Evolutionary conservation across 2,888 invertebrate species (phyloP).

Genomic region (Synanthedon myopaeformis): DNA sequence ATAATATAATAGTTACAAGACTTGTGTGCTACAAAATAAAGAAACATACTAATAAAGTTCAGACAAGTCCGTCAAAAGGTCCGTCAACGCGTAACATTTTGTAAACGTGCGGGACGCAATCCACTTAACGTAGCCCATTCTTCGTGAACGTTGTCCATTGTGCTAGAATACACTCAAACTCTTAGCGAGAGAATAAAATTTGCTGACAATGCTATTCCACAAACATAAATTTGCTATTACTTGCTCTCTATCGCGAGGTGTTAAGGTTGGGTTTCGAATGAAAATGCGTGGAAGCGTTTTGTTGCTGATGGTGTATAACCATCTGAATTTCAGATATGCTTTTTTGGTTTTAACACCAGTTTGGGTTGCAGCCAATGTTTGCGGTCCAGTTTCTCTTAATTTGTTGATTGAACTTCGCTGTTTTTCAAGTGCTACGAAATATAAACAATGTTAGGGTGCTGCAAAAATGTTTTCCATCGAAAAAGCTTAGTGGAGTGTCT

Average conservation of each 20-base stretch:
- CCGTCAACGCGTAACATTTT: background rate
- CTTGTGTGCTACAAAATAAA: too few relatives aligned
- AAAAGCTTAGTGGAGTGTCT: too few relatives aligned
- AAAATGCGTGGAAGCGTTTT: too few relatives aligned
- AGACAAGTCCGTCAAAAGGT: background rate
- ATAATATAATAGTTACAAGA: too few relatives aligned
- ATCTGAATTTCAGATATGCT: conserved; percentile 49
- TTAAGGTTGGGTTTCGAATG: background rate
- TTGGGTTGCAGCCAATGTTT: conserved; percentile 40
- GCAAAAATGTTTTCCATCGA: background rate
- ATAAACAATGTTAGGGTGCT: conserved; percentile 2
- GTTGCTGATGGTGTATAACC: background rate
- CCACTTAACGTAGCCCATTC: background rate
- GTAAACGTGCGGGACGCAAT: background rate
- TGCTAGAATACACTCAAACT: background rate
- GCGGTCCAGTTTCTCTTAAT: conserved; percentile 45
- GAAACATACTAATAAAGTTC: too few relatives aligned
- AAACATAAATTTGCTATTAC: background rate
- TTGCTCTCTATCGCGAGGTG: background rate
- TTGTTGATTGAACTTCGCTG: conserved; percentile 30
- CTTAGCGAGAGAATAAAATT: background rate
- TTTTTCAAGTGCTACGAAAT: conserved; percentile 9
- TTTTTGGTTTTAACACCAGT: conserved; percentile 29
- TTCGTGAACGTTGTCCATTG: background rate
- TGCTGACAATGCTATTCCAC: background rate